Base-by-base conservation (phyloP, 2,797 vertebrate genomes). In the Sebastes itinus region DNA sequence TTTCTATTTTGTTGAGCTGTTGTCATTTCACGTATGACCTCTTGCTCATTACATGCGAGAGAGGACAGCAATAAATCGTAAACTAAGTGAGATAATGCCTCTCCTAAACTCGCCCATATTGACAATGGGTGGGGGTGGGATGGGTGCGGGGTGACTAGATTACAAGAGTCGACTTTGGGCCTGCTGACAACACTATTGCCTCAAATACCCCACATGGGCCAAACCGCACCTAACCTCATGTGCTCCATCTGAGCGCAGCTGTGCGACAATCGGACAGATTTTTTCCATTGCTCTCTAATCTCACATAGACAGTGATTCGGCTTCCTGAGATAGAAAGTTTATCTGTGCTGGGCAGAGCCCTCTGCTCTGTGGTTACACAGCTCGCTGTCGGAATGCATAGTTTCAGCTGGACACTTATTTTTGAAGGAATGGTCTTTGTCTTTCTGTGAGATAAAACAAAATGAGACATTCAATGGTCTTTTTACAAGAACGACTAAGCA, bases 251-350 rank as follows among this genome's bases (percentile, higher is more conserved):
- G 81, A 75, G 72, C 18, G 18, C 90, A 91, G 88, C 92, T 88
- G 88, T 75, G 76, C 52, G 20, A 67, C 86, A 86, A 87, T 86
- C 85, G 71, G 80, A 6, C 85, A 86, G 87, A 92, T 93, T 90
- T 84, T 87, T 92, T 89, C 84, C 86, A 67, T 71, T 71, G 71
- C 59, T 12, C 35, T 74, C 68, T 91, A 91, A 92, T 92, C 89
- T 93, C 71, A 58, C 38, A 10, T 18, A 82, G 87, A 88, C 84
- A 85, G 82, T 20, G 62, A 88, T 68, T 81, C 4, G 7, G 71
- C 66, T 82, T 80, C n/a, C 52, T 10, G 77, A 77, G 80, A 87
- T 35, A 77, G 55, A 87, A 30, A 2, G 58, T 87, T 87, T 92
- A 92, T 94, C 91, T 89, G 38, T 32, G 38, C 64, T 4, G 64